Conservation (phyloP, 2,888 invertebrate genomes). For the Odontocerum albicorne region DNA sequence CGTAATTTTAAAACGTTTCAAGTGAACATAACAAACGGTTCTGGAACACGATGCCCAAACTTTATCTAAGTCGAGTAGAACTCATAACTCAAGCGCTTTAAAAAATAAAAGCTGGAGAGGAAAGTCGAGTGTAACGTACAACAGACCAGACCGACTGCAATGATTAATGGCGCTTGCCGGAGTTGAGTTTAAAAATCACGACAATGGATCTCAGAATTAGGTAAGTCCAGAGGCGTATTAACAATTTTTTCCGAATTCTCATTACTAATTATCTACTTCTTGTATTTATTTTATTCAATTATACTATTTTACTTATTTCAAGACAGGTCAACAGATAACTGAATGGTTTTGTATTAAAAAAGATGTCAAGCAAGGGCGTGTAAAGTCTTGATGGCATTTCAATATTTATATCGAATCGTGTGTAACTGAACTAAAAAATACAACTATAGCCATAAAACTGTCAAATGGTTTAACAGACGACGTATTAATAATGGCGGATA, state of each 20-base stretch:
- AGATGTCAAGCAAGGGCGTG: too few relatives aligned
- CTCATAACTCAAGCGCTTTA: slow-evolving; percentile 9
- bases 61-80: neutral
- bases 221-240: neutral
- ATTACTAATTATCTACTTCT: too few relatives aligned
- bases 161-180: slow-evolving; percentile 31
- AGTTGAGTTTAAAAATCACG: slow-evolving; percentile 33
- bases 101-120: slow-evolving; percentile 1
- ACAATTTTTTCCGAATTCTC: neutral
- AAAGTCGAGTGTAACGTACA: slow-evolving; percentile 9
- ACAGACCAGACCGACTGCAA: slow-evolving; percentile 24
- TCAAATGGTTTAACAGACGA: too few relatives aligned
- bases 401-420: too few relatives aligned
- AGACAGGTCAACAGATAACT: too few relatives aligned
- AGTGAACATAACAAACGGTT: neutral
- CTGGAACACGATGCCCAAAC: neutral
- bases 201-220: slow-evolving; percentile 26
- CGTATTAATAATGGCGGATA: too few relatives aligned
- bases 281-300: too few relatives aligned
- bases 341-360: too few relatives aligned
- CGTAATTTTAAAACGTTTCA: neutral
- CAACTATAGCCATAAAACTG: too few relatives aligned
- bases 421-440: too few relatives aligned
- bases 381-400: too few relatives aligned
- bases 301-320: too few relatives aligned